These are phyloP conservation scores for Schizopygopsis malacanthus DNA, from an alignment of 2,797 vertebrate species.

Conservation along the genomic window DNA sequence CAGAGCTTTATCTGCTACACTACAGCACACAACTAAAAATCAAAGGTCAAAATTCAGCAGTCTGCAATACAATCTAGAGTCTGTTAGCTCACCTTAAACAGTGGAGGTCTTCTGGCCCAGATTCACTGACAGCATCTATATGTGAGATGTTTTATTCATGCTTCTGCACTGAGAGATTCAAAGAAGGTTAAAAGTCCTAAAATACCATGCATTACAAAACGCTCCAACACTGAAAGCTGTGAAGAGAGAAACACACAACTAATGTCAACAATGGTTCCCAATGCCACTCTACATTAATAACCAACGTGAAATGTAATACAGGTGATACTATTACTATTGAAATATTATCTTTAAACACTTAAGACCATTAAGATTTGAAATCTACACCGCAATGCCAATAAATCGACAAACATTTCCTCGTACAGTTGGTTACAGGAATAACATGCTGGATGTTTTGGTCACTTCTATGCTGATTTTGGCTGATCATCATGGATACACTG, in stretches of 20 bases:
- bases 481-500: too few species aligned
- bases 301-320: background rate
- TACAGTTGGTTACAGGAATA: background rate
- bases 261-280: background rate
- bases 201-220: too few species aligned
- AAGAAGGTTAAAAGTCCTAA: constrained; percentile 1
- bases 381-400: background rate
- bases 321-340: background rate
- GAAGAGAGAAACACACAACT: background rate
- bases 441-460: background rate
- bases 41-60: background rate
- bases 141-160: constrained; percentile 37
- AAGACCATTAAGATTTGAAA: too few species aligned
- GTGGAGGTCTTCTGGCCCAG: background rate
- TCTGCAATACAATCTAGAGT: background rate
- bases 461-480: background rate
- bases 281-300: background rate
- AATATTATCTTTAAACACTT: background rate
- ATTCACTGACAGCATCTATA: background rate
- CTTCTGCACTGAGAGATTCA: constrained; percentile 1
- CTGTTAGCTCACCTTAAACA: background rate
- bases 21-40: background rate
- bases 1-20: background rate
- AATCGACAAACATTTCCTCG: background rate
- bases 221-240: background rate